A percentile compares a stretch with the other conserved stretches of the same genome.
Evolutionary conservation across 2,113 vertebrate species (phyloP).

Genomic region (Nyctereutes procyonoides): DNA sequence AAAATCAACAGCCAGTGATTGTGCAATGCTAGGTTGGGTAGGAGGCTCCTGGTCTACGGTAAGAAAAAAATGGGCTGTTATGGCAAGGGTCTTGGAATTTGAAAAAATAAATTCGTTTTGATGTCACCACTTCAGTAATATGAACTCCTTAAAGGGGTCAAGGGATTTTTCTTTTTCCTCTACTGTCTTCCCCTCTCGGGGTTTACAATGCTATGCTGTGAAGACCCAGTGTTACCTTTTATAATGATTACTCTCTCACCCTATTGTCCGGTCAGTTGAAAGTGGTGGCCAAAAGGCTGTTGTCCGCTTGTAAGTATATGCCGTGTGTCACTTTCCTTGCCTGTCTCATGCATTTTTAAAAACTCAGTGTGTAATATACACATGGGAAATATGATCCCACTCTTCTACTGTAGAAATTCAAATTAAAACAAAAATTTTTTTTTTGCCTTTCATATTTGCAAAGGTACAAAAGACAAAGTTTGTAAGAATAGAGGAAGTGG

Average conservation of each 20-base stretch:
- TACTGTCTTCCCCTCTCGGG: not conserved
- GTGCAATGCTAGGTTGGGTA: not conserved
- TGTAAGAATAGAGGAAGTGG: not conserved
- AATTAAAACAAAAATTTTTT: not conserved
- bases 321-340: not conserved
- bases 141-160: not conserved
- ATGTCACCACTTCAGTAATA: not conserved
- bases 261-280: not conserved
- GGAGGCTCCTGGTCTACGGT: not conserved
- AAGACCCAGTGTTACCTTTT: not conserved
- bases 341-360: not conserved
- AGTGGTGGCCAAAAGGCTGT: not conserved
- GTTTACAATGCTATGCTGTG: not conserved
- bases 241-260: not conserved
- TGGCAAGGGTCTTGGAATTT: not conserved
- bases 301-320: not conserved
- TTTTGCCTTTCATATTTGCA: slow-evolving; percentile 38
- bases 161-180: not conserved
- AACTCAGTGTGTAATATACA: not conserved
- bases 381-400: not conserved
- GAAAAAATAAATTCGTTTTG: not conserved
- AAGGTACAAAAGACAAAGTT: slow-evolving; percentile 4
- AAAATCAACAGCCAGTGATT: not conserved
- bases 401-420: not conserved
- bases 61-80: not conserved